Base-by-base conservation (phyloP, 2,113 vertebrate genomes). In the Elgaria multicarinata region DNA sequence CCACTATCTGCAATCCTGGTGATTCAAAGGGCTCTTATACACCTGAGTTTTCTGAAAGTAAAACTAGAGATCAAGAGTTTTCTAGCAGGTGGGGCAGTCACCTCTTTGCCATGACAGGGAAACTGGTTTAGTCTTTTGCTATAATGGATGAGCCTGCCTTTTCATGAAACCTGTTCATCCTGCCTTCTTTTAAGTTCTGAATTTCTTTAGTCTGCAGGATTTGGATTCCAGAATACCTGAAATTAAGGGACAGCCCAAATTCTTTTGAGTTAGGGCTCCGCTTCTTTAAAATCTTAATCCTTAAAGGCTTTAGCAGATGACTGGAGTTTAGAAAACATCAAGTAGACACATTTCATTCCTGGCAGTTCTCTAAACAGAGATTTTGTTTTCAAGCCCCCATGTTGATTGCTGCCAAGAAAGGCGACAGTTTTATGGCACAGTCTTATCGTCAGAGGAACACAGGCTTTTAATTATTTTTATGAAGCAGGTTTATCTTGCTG, bases 391-490 rank as follows among this genome's bases (percentile, higher is more conserved):
- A 91, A 83, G 39, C 36, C 86, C 79, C 86, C 50, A 78, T 46
- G 74, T 87, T 78, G 80, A 71, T 87, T 77, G 53, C 74, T 88
- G 86, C 90, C 74, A 91, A 87, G 89, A 84, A 91, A 87, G 75
- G 90, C 33, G 72, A 72, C 81, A 91, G 86, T 91, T 91, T 91
- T 83, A 84, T 87, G 74, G 86, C 75, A 78, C 22, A 24, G 50
- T 74, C 86, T 83, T 87, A 88, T 86, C 22, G 1, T 84, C 53
- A 26, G 74, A 83, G 33, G 64, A 87, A 79, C 64, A 71, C 50
- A 84, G 86, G 64, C 64, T 87, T 87, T 91, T 91, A 87, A 91
- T 91, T 91, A 84, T 87, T 87, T 91, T 79, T 91, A 91, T 64
- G 80, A 46, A 91, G 69, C 50, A 87, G 74, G 39, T 91, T 86